Evolutionary conservation across 64 coral and sea anemone species (phyloP).

Genomic region (Anthopleura sola): DNA sequence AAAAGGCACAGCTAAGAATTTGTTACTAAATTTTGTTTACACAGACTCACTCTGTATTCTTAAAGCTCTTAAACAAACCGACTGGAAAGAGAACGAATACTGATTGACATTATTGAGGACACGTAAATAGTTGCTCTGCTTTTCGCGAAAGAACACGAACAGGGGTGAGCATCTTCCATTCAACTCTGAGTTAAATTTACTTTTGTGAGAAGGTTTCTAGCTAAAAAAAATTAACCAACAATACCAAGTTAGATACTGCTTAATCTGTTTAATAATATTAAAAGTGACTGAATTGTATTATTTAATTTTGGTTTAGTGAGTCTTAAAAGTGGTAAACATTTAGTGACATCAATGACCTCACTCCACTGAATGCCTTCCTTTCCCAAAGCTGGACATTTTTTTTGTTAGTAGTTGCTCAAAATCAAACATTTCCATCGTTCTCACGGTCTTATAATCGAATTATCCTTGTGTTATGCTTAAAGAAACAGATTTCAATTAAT

Average conservation of each 20-base stretch:
- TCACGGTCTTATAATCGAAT: constrained; percentile 17
- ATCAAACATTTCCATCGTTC: background rate
- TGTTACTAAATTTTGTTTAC: background rate
- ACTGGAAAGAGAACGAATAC: background rate
- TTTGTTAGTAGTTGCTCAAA: background rate
- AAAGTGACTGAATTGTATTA: background rate
- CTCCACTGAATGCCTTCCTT: background rate
- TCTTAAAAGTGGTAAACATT: background rate
- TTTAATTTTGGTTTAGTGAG: background rate
- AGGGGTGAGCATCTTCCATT: background rate
- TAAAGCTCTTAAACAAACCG: background rate
- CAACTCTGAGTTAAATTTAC: background rate
- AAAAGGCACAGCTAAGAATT: background rate
- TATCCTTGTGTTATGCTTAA: constrained; percentile 18
- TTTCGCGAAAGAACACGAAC: constrained; percentile 10
- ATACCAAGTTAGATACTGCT: background rate
- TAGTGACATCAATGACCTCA: background rate
- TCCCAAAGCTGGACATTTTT: background rate
- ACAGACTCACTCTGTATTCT: background rate
- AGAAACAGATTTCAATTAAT: constrained; percentile 51
- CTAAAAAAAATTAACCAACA: background rate
- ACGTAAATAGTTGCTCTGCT: background rate
- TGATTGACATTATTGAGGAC: constrained; percentile 2
- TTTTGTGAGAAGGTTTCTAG: background rate
- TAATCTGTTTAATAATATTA: background rate